phyloP scores from a whole-genome alignment of 1,140 invertebrate genomes.

The Drosophila saltans region DNA sequence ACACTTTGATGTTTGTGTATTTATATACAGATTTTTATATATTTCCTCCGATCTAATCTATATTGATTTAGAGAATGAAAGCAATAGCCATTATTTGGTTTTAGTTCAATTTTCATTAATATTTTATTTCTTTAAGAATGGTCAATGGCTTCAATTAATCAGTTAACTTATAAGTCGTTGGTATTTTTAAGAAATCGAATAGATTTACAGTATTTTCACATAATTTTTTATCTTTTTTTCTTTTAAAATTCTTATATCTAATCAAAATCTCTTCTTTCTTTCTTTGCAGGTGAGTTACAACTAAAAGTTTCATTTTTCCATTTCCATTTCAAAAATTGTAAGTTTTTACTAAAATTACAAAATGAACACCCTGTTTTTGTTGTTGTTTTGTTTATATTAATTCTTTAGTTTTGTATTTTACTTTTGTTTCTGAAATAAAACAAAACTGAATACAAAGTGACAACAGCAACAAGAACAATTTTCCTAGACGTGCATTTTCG shows the following conservation, averaged over 20 bases:
- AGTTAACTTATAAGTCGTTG: too few relatives aligned
- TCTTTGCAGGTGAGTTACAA: constrained; percentile 42
- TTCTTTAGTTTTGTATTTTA: neutral
- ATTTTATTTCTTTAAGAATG: too few relatives aligned
- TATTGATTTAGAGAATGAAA: too few relatives aligned
- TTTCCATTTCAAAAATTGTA: constrained; percentile 27
- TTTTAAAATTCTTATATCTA: constrained; percentile 5
- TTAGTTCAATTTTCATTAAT: too few relatives aligned
- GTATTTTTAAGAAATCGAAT: too few relatives aligned
- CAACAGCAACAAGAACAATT: constrained; percentile 27
- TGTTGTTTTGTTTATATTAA: neutral
- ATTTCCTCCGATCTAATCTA: too few relatives aligned
- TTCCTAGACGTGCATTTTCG: constrained; percentile 68
- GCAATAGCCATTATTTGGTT: too few relatives aligned
- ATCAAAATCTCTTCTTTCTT: constrained; percentile 3
- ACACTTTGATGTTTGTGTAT: neutral
- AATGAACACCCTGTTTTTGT: constrained; percentile 11
- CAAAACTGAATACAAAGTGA: constrained; percentile 12
- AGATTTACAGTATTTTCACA: neutral
- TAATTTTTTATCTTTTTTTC: constrained; percentile 15
- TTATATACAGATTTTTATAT: too few relatives aligned
- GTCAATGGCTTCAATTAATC: too few relatives aligned
- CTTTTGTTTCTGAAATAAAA: constrained; percentile 24
- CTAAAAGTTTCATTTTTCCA: neutral
- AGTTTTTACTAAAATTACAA: constrained; percentile 5